Evolutionary conservation across 2,113 vertebrate genomes (phyloP), one percentile per base, ranked within the genome.

Genomic region (Myodes glareolus): DNA sequence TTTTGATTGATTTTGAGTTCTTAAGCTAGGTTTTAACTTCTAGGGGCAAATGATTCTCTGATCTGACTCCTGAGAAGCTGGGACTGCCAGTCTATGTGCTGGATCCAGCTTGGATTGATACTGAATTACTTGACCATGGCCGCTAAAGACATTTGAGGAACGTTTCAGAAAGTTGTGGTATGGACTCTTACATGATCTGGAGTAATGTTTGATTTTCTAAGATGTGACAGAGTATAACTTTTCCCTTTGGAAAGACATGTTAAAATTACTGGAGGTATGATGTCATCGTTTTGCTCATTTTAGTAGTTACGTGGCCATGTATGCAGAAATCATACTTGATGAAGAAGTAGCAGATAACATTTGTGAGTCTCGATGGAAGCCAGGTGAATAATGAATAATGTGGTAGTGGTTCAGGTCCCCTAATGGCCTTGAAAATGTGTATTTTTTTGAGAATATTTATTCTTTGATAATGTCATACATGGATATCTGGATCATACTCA

Each of bases 171-270:
- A 73, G 36, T 90, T 52, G 52, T 19, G 76, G 23, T 67, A 50
- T 81, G 73, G 58, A 52, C 50, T 94, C 55, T 93, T 89, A 65
- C 0, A n/a, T 72, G 67, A 76, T 82, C 94, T 19, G 42, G 11
- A 92, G 70, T 68, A 84, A 33, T 93, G 7, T 75, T 92, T 84
- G 27, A 39, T 80, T 96, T 94, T 90, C 58, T 87, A 92, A 76
- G 17, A 19, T 92, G 27, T 90, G 63, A 55, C 63, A 33, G 55
- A 67, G 50, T 75, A 17, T 6, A 58, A 58, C 27, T 39, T 95
- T 95, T 93, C 23, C 72, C 80, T 85, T 88, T 45, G 47, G 39
- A 81, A n/a, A 76, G 65, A 23, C 21, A n/a, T 67, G n/a, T 33
- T 84, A 21, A 82, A 84, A 47, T 95, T 72, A 23, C 31, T 85